Conservation (phyloP, 2,888 invertebrate species). For the Glyphotaelius pellucidus region DNA sequence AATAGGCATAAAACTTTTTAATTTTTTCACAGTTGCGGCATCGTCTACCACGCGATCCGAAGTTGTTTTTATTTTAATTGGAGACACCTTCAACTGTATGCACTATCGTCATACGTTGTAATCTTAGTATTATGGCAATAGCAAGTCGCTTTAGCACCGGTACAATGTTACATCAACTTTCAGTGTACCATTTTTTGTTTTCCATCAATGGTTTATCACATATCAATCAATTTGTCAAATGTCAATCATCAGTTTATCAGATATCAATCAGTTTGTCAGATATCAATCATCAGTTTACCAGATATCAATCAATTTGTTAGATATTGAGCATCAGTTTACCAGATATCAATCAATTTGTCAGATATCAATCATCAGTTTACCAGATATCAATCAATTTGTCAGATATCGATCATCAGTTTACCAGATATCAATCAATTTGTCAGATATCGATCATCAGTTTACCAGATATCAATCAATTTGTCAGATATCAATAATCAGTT, state of each 20-base stretch:
- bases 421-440: too few relatives aligned
- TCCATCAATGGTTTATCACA: background rate
- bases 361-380: too few relatives aligned
- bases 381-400: too few relatives aligned
- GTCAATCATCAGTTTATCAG: too few relatives aligned
- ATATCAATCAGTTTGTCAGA: too few relatives aligned
- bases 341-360: too few relatives aligned
- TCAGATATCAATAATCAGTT: background rate
- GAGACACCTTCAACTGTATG: background rate
- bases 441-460: background rate
- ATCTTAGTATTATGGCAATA: constrained; percentile 44
- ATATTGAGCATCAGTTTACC: too few relatives aligned
- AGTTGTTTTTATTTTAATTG: background rate
- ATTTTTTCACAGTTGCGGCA: background rate
- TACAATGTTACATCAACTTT: constrained; percentile 7
- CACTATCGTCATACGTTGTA: background rate
- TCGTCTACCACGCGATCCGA: background rate
- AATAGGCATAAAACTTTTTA: background rate
- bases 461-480: background rate
- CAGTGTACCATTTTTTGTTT: background rate
- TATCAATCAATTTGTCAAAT: too few relatives aligned
- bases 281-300: too few relatives aligned
- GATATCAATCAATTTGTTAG: too few relatives aligned
- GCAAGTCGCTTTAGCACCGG: constrained; percentile 45
- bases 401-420: too few relatives aligned